A percentile compares a stretch with the other conserved stretches of the same genome.
phyloP scores from a whole-genome alignment of 2,797 vertebrate genomes.

The Pseudomugil gertrudae region DNA sequence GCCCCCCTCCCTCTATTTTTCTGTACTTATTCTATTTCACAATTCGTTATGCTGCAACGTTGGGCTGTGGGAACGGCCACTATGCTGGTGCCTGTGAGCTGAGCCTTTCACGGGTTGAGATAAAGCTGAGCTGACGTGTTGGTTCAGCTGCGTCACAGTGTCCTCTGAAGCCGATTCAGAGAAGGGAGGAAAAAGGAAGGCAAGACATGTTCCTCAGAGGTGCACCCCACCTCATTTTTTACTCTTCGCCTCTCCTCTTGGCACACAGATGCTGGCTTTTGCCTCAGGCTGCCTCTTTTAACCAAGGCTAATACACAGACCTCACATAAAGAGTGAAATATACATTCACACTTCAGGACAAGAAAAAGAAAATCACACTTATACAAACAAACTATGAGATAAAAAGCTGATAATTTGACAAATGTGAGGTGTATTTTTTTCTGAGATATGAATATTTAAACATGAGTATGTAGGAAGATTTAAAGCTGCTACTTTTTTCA shows the following conservation, averaged over 20 bases:
- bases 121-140: constrained; percentile 74
- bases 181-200: constrained; percentile 26
- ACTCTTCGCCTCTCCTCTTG: constrained; percentile 48
- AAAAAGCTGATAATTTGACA: constrained; percentile 3
- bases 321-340: background rate
- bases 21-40: constrained; percentile 48
- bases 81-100: constrained; percentile 62
- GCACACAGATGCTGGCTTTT: constrained; percentile 48
- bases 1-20: constrained; percentile 10
- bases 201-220: constrained; percentile 43
- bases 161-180: constrained; percentile 52
- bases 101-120: constrained; percentile 59
- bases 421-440: background rate
- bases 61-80: constrained; percentile 54
- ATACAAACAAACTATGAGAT: background rate
- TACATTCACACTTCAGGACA: background rate
- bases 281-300: constrained; percentile 27
- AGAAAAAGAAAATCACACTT: background rate
- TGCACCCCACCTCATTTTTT: constrained; percentile 27
- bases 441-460: constrained; percentile 8
- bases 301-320: constrained; percentile 9
- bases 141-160: constrained; percentile 66
- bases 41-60: constrained; percentile 68
- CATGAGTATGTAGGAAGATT: background rate
- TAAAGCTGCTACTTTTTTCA: constrained; percentile 8